A percentile compares a stretch with the other conserved stretches of the same genome.
These are phyloP conservation scores for Eufriesea mexicana DNA, from an alignment of 1,140 invertebrate species.

Conservation along the genomic window DNA sequence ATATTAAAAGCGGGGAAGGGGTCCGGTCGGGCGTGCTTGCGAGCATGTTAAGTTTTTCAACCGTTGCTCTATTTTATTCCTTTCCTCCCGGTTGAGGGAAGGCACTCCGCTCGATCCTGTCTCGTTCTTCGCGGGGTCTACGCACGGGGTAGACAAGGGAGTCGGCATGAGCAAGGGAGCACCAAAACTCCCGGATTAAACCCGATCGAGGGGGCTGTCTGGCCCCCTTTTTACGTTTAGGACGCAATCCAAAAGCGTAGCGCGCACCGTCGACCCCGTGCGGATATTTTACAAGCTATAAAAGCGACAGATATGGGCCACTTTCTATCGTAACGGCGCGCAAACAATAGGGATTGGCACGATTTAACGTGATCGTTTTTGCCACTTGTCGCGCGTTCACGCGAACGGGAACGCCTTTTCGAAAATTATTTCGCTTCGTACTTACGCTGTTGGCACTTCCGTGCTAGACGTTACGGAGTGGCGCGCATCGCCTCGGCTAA, in stretches of 20 bases:
- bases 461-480: background rate
- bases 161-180: constrained; percentile 23
- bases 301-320: constrained; percentile 55
- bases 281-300: constrained; percentile 62
- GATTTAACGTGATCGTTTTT: constrained; percentile 40
- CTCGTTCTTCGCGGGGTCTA: constrained; percentile 52
- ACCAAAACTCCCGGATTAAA: constrained; percentile 46
- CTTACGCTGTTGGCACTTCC: background rate
- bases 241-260: constrained; percentile 38
- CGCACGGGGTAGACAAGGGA: constrained; percentile 16
- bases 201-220: constrained; percentile 37
- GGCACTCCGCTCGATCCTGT: constrained; percentile 48
- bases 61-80: constrained; percentile 74
- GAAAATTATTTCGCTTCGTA: background rate
- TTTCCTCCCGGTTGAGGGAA: constrained; percentile 41
- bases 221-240: constrained; percentile 40
- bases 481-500: background rate
- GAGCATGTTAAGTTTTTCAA: constrained; percentile 68
- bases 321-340: background rate
- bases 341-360: constrained; percentile 22
- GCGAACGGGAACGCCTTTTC: background rate
- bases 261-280: constrained; percentile 1
- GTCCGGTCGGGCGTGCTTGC: constrained; percentile 49
- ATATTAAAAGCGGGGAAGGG: constrained; percentile 55
- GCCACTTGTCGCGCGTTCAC: constrained; percentile 46